These are phyloP conservation scores for Drosophila tristis DNA, from an alignment of 1,140 invertebrate species.

Conservation along the genomic window DNA sequence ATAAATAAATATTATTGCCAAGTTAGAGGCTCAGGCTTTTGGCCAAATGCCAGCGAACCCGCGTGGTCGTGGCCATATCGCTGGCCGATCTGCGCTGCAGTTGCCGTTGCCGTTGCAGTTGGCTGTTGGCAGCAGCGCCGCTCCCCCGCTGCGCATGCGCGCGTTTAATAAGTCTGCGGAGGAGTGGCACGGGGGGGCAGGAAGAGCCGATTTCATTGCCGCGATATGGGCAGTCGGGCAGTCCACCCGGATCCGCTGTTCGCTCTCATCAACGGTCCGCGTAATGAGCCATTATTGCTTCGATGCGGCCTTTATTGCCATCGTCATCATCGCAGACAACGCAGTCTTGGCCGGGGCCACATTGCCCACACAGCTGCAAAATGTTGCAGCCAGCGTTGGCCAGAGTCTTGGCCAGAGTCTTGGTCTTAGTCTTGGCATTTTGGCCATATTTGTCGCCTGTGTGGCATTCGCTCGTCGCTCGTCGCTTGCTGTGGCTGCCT, in stretches of 20 bases:
- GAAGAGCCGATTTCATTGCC: slow-evolving; percentile 43
- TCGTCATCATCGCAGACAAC: neutral
- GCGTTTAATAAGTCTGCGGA: slow-evolving; percentile 28
- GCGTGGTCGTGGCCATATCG: slow-evolving; percentile 47
- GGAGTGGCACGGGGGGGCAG: neutral
- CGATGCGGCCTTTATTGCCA: slow-evolving; percentile 60
- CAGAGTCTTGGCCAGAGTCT: slow-evolving; percentile 27
- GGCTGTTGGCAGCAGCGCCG: slow-evolving; percentile 22
- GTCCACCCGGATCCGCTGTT: slow-evolving; percentile 24
- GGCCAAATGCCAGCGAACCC: slow-evolving; percentile 46
- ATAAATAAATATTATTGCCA: slow-evolving; percentile 60
- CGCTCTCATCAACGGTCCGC: slow-evolving; percentile 55
- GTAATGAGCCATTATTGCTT: slow-evolving; percentile 69
- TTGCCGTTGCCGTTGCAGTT: slow-evolving; percentile 14
- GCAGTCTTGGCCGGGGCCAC: neutral
- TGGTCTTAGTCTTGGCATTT: slow-evolving; percentile 42
- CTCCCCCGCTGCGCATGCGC: slow-evolving; percentile 47
- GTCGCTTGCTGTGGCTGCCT: slow-evolving; percentile 26
- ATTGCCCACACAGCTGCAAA: too few relatives aligned
- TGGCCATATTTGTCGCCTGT: slow-evolving; percentile 77
- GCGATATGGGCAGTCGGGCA: slow-evolving; percentile 53
- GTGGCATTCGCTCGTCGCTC: slow-evolving; percentile 43
- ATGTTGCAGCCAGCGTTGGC: neutral
- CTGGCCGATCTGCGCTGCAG: slow-evolving; percentile 37
- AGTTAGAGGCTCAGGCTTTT: slow-evolving; percentile 34